Evolutionary conservation across 2,888 invertebrate species (phyloP), one percentile per base, ranked within the genome.

Genomic region (Exephanes ischioxanthus): DNA sequence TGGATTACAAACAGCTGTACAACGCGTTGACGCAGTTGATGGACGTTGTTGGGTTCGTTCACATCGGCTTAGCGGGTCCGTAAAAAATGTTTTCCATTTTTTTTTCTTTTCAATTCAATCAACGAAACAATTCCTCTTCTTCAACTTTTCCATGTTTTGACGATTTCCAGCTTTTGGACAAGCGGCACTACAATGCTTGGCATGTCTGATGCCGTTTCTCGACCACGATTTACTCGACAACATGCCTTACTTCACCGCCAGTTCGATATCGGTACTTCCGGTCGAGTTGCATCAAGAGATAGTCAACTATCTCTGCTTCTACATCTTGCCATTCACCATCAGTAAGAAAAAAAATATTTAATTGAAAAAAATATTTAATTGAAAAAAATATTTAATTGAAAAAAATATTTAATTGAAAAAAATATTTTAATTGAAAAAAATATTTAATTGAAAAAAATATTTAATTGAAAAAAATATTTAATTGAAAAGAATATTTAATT

Each of bases 171-270:
- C 97, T 78, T 98, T 99, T 93, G 99, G 99, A 16, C 97, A 98
- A 95, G 97, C 98, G 41, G 96, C 99, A 76, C 95, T 99, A 53
- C 98, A 99, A 94, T 98, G 99, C 90, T 95, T 99, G 87, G 98
- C 98, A 87, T 99, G 99, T 93, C 95, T 99, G 89, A 96, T 99
- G 87, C 99, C 99, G 14, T 99, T 99, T 94, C 95, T 99, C 92
- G 99, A 99, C 94, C 97, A 98, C 93, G 99, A 99, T 93, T 95
- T 98, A 92, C 97, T 99, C 89, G 99, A 99, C 95, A 98, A 98
- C 91, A 95, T 99, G 90, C 99, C 99, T 30, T 99, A 99, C 94
- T 95, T 99, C 90, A 97, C 98, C 70, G 99, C 99, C 73, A 98
- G 98, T 90, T 97, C 98, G 89, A 97, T 99, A 91, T 98, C 98